Conservation (phyloP, 2,888 invertebrate genomes). For the Venusia cambrica region DNA sequence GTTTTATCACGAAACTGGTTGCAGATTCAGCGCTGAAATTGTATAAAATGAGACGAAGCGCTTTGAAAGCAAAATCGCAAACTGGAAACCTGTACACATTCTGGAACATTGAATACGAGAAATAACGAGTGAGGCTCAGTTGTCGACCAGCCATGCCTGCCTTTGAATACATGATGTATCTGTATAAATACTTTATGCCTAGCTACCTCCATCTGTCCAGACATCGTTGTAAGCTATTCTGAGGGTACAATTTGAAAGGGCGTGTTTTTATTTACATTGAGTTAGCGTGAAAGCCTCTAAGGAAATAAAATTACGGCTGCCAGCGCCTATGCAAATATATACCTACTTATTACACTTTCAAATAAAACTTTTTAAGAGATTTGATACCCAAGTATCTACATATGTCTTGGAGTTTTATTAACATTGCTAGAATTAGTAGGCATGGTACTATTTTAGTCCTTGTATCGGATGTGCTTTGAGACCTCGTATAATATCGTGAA, state of each 20-base stretch:
- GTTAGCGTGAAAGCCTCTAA: conserved; percentile 7
- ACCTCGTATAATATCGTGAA: too few relatives aligned
- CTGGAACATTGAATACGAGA: conserved; percentile 54
- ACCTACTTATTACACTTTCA: conserved; percentile 4
- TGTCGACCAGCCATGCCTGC: conserved; percentile 25
- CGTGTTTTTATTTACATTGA: conserved; percentile 14
- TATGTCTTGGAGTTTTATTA: too few relatives aligned
- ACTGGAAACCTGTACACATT: conserved; percentile 55
- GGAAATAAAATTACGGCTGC: conserved; percentile 1
- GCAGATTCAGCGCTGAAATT: conserved; percentile 37
- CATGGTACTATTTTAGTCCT: too few relatives aligned
- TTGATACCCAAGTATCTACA: too few relatives aligned
- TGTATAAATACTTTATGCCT: conserved; percentile 18
- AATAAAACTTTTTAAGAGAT: too few relatives aligned
- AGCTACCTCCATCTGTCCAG: conserved; percentile 9
- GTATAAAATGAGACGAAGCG: conserved; percentile 49
- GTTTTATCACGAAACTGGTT: conserved; percentile 42
- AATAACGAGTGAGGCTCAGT: conserved; percentile 46
- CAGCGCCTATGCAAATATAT: neutral
- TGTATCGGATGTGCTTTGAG: too few relatives aligned
- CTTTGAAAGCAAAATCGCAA: conserved; percentile 52
- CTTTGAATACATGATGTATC: conserved; percentile 20
- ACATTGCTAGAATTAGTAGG: too few relatives aligned
- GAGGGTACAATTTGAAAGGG: conserved; percentile 11
- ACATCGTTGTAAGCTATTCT: conserved; percentile 3